Evolutionary conservation across 2,888 invertebrate genomes (phyloP), one percentile per base, ranked within the genome.

Genomic region (Prionchulus punctatus): DNA sequence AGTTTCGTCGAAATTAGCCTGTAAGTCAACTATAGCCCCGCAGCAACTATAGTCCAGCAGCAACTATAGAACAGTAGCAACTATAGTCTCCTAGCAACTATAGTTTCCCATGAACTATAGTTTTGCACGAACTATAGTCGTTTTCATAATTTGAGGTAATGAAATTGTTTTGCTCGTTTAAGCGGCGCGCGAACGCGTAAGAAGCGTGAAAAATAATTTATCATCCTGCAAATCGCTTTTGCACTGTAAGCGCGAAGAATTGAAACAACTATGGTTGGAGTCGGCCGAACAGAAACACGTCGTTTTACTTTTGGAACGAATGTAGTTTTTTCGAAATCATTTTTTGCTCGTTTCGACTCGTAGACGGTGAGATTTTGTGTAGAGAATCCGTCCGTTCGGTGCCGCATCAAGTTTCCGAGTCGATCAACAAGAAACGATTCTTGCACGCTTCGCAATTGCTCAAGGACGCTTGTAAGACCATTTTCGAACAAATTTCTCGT

Each of bases 261-360:
- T 98, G 58, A 83, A 86, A 66, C 83, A 89, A 62, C 78, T 96
- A 56, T 96, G 94, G 91, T 79, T 86, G 3, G 92, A 94, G 72
- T 88, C 90, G 1, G 80, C 94, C n/a, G 90, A 96, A 67, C 91
- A 94, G 68, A 88, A 89, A 69, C 84, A 90, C 69, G 85, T 89
- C 57, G 73, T 91, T 45, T 81, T 85, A 62, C 81, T 92, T 74
- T 74, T 94, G 47, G 86, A 90, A 64, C 86, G 91, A 74, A 88
- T 92, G 86, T 85, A 72, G 76, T 80, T 73, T 59, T 31, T 45
- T 45, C 23, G 18, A 12, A 23, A 23, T 45, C 4, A 23, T 45
- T 12, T n/a, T 7, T n/a, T 45, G 45, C 23, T n/a, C n/a, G n/a
- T n/a, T n/a, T n/a, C n/a, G n/a, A n/a, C 7, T 36, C 18, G 18